phyloP scores from a whole-genome alignment of 2,888 invertebrate species.

The Heteropelma amictum region DNA sequence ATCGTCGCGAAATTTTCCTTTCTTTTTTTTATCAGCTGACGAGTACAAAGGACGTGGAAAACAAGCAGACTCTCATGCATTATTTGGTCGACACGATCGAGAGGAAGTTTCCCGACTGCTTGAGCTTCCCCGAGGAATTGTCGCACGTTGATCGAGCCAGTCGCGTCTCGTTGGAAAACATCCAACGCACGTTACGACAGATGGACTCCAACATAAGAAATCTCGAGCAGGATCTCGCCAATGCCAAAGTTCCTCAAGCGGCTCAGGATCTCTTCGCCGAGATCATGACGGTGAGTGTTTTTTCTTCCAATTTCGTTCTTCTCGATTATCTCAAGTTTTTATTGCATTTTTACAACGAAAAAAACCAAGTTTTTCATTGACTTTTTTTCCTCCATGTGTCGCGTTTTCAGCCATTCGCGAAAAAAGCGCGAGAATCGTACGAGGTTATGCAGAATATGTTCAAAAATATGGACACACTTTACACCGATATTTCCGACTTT shows the following conservation, averaged over 20 bases:
- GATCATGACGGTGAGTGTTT: conserved; percentile 90
- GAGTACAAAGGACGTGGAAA: conserved; percentile 95
- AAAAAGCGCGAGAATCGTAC: conserved; percentile 90
- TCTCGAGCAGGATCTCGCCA: conserved; percentile 93
- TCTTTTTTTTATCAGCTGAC: conserved; percentile 84
- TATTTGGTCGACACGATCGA: conserved; percentile 94
- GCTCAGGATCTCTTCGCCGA: conserved; percentile 92
- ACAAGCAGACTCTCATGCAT: conserved; percentile 94
- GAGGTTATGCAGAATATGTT: conserved; percentile 95
- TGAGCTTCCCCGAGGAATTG: conserved; percentile 92
- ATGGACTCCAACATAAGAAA: conserved; percentile 94
- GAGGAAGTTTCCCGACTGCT: conserved; percentile 90
- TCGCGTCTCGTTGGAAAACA: conserved; percentile 88
- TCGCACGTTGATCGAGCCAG: conserved; percentile 94
- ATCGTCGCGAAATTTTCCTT: too few species aligned
- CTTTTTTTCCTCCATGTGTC: background rate
- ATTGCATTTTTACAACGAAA: conserved; percentile 59
- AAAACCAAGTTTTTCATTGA: too few species aligned
- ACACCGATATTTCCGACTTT: conserved; percentile 91
- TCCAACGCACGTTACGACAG: conserved; percentile 88
- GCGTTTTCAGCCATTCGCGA: conserved; percentile 82
- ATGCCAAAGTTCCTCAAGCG: conserved; percentile 87
- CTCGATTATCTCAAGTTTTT: background rate
- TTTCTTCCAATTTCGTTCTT: background rate
- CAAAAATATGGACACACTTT: conserved; percentile 93